A percentile compares a stretch with the other conserved stretches of the same genome.
Evolutionary conservation across 92 coral and sea anemone species (phyloP).

Genomic region (Zoanthus sansibaricus): DNA sequence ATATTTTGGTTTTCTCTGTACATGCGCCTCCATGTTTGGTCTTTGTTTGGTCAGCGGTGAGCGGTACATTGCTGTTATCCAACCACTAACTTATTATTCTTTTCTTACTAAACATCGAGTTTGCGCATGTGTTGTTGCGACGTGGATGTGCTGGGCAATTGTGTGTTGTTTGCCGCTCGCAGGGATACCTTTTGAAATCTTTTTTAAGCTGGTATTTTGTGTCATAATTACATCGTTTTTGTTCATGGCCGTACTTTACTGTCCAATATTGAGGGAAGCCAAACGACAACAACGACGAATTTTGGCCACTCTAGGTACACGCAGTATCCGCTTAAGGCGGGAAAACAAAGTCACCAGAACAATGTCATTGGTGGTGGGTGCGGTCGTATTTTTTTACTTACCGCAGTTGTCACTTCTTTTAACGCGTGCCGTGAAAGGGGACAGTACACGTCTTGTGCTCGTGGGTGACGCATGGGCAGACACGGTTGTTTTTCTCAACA

Average conservation of each 20-base stretch:
- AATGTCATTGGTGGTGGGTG: slow-evolving; percentile 29
- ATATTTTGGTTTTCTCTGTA: slow-evolving; percentile 52
- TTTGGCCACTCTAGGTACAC: background rate
- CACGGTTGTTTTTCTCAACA: slow-evolving; percentile 54
- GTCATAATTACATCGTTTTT: slow-evolving; percentile 22
- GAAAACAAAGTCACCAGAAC: slow-evolving; percentile 50
- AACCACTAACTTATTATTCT: slow-evolving; percentile 48
- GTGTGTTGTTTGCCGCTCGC: slow-evolving; percentile 41
- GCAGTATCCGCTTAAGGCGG: background rate
- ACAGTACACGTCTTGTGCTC: slow-evolving; percentile 33
- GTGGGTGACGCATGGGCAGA: slow-evolving; percentile 55
- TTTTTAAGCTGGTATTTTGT: slow-evolving; percentile 35
- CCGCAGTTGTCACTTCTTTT: slow-evolving; percentile 48
- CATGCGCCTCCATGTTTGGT: slow-evolving; percentile 49
- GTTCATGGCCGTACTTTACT: slow-evolving; percentile 32
- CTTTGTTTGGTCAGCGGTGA: slow-evolving; percentile 62
- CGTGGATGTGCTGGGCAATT: slow-evolving; percentile 44
- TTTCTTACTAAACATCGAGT: slow-evolving; percentile 50
- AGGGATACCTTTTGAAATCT: slow-evolving; percentile 33
- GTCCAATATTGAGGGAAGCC: slow-evolving; percentile 30
- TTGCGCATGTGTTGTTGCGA: slow-evolving; percentile 3
- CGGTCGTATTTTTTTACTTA: slow-evolving; percentile 44
- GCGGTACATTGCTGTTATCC: slow-evolving; percentile 53
- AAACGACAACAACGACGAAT: slow-evolving; percentile 28
- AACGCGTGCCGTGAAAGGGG: slow-evolving; percentile 47